phyloP scores from a whole-genome alignment of 2,797 vertebrate species.

The Synanceia verrucosa region DNA sequence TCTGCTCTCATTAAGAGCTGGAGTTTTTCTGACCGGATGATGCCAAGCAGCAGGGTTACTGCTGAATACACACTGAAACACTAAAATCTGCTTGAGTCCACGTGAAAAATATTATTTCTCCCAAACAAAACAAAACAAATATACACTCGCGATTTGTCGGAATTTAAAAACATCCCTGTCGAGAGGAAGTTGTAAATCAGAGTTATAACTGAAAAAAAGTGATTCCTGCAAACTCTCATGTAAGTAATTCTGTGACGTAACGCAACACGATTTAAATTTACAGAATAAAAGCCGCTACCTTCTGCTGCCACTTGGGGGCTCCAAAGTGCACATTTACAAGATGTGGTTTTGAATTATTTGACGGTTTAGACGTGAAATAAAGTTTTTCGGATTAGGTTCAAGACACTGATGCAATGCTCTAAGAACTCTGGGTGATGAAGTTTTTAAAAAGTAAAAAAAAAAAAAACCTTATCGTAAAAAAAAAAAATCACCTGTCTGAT shows the following conservation, averaged over 20 bases:
- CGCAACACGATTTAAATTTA: not conserved
- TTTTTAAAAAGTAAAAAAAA: too few species aligned
- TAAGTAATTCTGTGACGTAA: not conserved
- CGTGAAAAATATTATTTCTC: too few species aligned
- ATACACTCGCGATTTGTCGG: not conserved
- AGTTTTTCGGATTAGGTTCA: not conserved
- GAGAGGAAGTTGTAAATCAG: not conserved
- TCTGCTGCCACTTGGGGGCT: slow-evolving; percentile 28
- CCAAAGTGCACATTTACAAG: not conserved
- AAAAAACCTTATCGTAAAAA: too few species aligned
- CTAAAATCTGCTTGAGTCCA: not conserved
- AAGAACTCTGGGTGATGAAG: not conserved
- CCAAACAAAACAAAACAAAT: not conserved
- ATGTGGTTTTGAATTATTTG: not conserved
- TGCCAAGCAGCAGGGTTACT: slow-evolving; percentile 61
- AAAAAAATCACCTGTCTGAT: too few species aligned
- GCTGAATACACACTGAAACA: slow-evolving; percentile 30
- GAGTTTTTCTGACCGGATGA: slow-evolving; percentile 35
- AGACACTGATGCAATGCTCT: too few species aligned
- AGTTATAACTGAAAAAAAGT: not conserved
- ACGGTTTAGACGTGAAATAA: not conserved
- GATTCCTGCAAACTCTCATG: not conserved
- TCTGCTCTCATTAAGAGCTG: slow-evolving; percentile 70
- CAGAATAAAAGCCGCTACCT: not conserved
- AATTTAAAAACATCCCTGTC: not conserved